Percentiles rank a stretch among this genome's conserved stretches.
phyloP scores from a whole-genome alignment of 2,113 vertebrate species.

The Aphelocoma coerulescens region DNA sequence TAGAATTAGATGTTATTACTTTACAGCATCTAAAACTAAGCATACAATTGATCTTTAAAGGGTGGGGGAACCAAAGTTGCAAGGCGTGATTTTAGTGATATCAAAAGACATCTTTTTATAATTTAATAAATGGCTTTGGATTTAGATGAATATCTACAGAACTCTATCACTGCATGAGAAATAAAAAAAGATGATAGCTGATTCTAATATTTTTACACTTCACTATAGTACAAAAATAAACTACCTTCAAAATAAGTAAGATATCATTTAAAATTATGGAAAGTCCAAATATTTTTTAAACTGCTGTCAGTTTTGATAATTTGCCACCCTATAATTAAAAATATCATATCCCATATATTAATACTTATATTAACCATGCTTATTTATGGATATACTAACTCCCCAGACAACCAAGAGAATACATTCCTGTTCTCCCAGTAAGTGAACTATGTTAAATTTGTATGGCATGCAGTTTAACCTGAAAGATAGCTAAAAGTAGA shows the following conservation, averaged over 20 bases:
- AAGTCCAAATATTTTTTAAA: not conserved
- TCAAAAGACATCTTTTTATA: not conserved
- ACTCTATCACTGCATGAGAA: not conserved
- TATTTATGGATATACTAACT: not conserved
- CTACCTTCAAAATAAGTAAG: not conserved
- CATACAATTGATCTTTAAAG: not conserved
- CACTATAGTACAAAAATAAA: not conserved
- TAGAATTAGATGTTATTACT: not conserved
- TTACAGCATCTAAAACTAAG: not conserved
- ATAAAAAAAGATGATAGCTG: not conserved
- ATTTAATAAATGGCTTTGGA: not conserved
- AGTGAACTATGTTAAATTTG: not conserved
- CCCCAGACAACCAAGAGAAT: not conserved
- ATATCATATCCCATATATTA: not conserved
- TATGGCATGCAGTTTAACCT: not conserved
- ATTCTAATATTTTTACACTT: not conserved
- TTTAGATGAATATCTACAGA: not conserved
- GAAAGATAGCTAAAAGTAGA: not conserved
- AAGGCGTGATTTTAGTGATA: not conserved
- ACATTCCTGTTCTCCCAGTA: not conserved
- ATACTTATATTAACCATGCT: not conserved
- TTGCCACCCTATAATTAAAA: not conserved
- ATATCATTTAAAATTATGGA: not conserved
- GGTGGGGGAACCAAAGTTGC: not conserved
- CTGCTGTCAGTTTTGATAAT: not conserved